phyloP scores from a whole-genome alignment of 2,113 vertebrate species.

The Sylvietta virens region DNA sequence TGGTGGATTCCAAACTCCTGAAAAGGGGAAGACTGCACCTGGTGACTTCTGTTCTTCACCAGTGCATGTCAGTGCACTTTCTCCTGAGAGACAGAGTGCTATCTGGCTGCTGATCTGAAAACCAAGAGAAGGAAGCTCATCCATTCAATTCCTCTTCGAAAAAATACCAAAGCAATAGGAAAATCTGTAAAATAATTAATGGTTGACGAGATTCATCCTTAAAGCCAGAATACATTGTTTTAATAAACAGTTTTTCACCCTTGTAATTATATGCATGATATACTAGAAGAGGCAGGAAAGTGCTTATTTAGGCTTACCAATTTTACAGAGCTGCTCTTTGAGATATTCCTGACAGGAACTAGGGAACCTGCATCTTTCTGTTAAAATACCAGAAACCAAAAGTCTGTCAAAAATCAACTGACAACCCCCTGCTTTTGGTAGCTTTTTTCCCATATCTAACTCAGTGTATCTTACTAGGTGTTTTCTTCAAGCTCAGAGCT shows the following conservation, averaged over 20 bases:
- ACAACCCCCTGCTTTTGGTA: neutral
- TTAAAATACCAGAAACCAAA: neutral
- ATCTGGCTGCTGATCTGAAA: neutral
- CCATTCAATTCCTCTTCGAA: neutral
- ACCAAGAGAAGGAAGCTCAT: neutral
- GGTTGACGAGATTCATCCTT: neutral
- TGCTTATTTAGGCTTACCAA: neutral
- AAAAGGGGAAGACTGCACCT: neutral
- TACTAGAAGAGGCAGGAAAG: neutral
- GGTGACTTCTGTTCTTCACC: neutral
- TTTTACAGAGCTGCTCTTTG: neutral
- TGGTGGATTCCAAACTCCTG: neutral
- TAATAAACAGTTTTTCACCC: neutral
- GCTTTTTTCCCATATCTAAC: neutral
- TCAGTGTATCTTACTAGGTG: neutral
- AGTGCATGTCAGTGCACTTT: neutral
- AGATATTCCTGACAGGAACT: neutral
- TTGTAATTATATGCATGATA: neutral
- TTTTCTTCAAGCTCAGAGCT: neutral
- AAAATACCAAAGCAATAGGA: neutral
- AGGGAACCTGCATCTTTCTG: neutral
- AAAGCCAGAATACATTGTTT: neutral
- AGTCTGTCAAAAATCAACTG: neutral
- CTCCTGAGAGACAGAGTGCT: neutral
- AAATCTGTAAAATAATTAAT: neutral